phyloP scores from a whole-genome alignment of 2,888 invertebrate genomes.

The Dorcus parallelipipedus region DNA sequence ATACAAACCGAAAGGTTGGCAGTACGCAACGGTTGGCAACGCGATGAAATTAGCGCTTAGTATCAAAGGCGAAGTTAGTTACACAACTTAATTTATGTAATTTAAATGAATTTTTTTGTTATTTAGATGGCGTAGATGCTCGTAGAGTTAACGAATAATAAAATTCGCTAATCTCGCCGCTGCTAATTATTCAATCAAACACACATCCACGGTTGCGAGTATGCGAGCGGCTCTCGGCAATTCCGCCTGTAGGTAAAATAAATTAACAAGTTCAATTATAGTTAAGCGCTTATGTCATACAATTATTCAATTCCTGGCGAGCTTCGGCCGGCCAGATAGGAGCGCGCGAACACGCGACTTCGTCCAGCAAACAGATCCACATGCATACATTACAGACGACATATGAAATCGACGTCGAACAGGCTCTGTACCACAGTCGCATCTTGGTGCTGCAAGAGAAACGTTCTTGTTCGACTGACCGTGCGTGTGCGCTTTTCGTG shows the following conservation, averaged over 20 bases:
- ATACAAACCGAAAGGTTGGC: no score
- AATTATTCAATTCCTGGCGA: constrained; percentile 2
- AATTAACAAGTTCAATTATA: constrained; percentile 7
- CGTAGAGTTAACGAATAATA: no score
- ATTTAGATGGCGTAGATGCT: no score
- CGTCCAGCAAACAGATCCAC: constrained; percentile 17
- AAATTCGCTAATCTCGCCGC: no score
- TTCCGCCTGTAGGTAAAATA: not conserved
- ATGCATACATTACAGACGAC: constrained; percentile 25
- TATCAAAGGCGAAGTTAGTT: no score
- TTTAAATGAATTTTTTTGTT: no score
- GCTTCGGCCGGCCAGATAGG: not conserved
- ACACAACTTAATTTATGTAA: no score
- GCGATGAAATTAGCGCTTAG: no score
- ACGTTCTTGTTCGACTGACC: constrained; percentile 23
- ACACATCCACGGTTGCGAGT: no score
- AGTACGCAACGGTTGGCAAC: no score
- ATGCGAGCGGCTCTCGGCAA: no score
- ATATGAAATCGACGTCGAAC: constrained; percentile 30
- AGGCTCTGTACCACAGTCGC: constrained; percentile 36
- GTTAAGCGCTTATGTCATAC: constrained; percentile 9
- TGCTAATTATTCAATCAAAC: no score
- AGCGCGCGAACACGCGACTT: constrained; percentile 6
- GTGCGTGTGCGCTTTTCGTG: not conserved
- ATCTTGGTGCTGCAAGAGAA: constrained; percentile 32